These are phyloP conservation scores for Eubucco bourcierii DNA, from an alignment of 2,113 vertebrate species.

Conservation along the genomic window DNA sequence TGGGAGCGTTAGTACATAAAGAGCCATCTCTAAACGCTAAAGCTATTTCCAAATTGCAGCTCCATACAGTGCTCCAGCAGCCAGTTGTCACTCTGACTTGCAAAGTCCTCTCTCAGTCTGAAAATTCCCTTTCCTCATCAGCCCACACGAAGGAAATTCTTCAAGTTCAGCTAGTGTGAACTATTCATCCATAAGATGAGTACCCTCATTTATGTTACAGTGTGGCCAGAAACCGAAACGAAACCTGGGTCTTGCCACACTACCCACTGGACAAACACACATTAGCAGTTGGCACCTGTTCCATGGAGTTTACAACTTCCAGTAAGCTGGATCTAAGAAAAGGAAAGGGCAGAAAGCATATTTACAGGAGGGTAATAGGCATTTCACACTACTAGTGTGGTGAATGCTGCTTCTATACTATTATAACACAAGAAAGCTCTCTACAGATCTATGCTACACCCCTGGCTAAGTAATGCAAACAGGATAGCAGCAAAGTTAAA, in stretches of 20 bases:
- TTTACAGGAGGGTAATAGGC: background rate
- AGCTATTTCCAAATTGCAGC: background rate
- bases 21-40: background rate
- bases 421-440: background rate
- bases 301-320: background rate
- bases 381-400: background rate
- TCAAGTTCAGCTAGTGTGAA: background rate
- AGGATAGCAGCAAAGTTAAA: background rate
- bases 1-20: background rate
- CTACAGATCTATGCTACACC: background rate
- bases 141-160: background rate
- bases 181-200: background rate
- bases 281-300: background rate
- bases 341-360: background rate
- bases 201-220: background rate
- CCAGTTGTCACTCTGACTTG: background rate
- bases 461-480: background rate
- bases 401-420: background rate
- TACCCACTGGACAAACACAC: background rate
- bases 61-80: background rate
- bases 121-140: background rate
- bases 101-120: background rate
- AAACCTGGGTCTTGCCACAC: background rate
- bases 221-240: background rate
- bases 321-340: background rate